These are phyloP conservation scores for Ardeotis arabs DNA, from an alignment of 2,113 vertebrate species.

Conservation along the genomic window DNA sequence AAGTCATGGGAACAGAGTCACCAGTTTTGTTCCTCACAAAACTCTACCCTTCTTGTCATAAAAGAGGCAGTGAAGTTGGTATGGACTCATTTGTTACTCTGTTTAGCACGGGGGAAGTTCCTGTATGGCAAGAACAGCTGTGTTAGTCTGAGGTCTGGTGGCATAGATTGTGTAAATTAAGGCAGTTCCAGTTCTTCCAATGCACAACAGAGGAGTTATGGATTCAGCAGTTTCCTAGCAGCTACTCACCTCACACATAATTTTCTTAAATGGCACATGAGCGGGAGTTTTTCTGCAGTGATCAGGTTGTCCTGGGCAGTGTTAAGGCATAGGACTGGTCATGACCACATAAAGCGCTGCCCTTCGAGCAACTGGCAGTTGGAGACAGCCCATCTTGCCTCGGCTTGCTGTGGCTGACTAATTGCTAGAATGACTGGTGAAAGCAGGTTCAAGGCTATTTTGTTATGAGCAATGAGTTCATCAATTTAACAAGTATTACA, in stretches of 20 bases:
- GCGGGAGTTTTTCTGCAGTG: not conserved
- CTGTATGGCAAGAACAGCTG: too few species aligned
- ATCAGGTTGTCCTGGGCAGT: not conserved
- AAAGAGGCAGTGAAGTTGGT: not conserved
- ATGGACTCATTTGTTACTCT: not conserved
- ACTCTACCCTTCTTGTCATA: not conserved
- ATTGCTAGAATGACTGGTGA: not conserved
- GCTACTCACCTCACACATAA: not conserved
- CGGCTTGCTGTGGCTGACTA: not conserved
- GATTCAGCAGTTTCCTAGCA: not conserved
- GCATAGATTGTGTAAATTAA: too few species aligned
- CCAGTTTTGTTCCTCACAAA: not conserved
- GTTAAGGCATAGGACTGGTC: not conserved
- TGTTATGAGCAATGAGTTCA: not conserved
- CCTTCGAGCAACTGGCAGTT: not conserved
- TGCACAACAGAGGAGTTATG: too few species aligned
- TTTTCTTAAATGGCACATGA: not conserved
- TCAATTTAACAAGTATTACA: not conserved
- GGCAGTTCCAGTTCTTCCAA: too few species aligned
- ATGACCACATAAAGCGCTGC: rapidly evolving
- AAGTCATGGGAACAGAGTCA: not conserved
- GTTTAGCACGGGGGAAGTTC: not conserved
- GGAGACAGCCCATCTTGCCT: not conserved
- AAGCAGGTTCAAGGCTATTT: not conserved
- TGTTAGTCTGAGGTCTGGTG: too few species aligned